A percentile compares a stretch with the other conserved stretches of the same genome.
Conservation (phyloP, 1,140 invertebrate genomes). For the Aphelenchoides fujianensis region DNA sequence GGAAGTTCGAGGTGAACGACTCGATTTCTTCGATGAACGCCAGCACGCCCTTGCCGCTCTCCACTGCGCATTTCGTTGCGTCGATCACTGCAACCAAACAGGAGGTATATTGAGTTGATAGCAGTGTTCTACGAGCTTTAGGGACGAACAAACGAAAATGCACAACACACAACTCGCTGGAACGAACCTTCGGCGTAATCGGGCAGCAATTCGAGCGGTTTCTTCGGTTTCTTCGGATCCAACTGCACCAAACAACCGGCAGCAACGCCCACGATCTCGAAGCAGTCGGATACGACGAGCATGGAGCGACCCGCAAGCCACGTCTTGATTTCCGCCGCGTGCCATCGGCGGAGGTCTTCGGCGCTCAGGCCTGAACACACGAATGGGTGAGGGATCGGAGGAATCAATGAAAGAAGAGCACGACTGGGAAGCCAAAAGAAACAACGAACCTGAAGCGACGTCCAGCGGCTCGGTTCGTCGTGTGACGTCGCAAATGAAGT, state of each 20-base stretch:
- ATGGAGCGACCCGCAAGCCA: not conserved
- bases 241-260: not conserved
- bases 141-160: no score
- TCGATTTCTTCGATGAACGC: not conserved
- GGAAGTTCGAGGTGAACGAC: not conserved
- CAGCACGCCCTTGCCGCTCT: not conserved
- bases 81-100: not conserved
- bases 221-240: not conserved
- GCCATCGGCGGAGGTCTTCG: not conserved
- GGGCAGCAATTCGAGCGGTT: not conserved
- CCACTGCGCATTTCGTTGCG: not conserved
- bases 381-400: no score
- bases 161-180: not conserved
- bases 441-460: not conserved
- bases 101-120: not conserved
- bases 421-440: no score
- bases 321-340: not conserved
- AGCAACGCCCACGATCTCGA: not conserved
- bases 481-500: not conserved
- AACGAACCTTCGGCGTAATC: constrained; percentile 1
- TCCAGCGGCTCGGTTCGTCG: not conserved
- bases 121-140: not conserved
- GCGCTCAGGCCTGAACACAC: not conserved
- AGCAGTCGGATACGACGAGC: constrained; percentile 1
- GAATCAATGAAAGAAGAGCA: no score